A percentile compares a stretch with the other conserved stretches of the same genome.
phyloP scores from a whole-genome alignment of 2,888 invertebrate genomes.

The Epirrhoe alternata region DNA sequence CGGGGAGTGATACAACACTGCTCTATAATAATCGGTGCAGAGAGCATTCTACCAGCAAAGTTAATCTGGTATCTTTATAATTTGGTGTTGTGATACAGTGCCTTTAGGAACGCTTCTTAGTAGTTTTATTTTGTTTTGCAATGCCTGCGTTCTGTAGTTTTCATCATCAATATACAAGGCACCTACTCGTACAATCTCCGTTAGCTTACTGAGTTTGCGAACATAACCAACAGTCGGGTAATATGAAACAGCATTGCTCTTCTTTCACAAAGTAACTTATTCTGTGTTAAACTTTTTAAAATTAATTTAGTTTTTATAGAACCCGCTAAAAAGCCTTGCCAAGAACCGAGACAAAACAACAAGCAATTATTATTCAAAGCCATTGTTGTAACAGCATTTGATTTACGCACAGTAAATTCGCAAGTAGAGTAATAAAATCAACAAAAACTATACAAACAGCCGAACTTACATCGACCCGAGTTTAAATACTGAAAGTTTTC shows the following conservation, averaged over 20 bases:
- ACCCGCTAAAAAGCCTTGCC: not conserved
- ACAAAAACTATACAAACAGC: slow-evolving; percentile 45
- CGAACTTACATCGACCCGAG: slow-evolving; percentile 38
- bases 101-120: not conserved
- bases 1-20: slow-evolving; percentile 12
- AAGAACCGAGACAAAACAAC: slow-evolving; percentile 7
- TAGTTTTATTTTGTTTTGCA: no score
- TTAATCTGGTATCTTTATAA: not conserved
- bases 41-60: not conserved
- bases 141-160: no score
- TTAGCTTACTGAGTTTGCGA: no score
- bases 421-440: slow-evolving; percentile 39
- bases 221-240: no score
- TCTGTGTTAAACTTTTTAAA: not conserved
- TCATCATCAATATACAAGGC: no score
- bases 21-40: slow-evolving; percentile 14
- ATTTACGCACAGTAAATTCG: slow-evolving; percentile 29
- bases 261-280: no score
- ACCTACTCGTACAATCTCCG: no score
- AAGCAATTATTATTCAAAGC: slow-evolving; percentile 18
- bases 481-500: slow-evolving; percentile 46
- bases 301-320: not conserved
- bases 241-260: no score
- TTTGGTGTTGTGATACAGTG: not conserved
- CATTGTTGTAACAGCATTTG: slow-evolving; percentile 20